Conservation (phyloP, 2,797 vertebrate species). For the Hippocampus kuda region DNA sequence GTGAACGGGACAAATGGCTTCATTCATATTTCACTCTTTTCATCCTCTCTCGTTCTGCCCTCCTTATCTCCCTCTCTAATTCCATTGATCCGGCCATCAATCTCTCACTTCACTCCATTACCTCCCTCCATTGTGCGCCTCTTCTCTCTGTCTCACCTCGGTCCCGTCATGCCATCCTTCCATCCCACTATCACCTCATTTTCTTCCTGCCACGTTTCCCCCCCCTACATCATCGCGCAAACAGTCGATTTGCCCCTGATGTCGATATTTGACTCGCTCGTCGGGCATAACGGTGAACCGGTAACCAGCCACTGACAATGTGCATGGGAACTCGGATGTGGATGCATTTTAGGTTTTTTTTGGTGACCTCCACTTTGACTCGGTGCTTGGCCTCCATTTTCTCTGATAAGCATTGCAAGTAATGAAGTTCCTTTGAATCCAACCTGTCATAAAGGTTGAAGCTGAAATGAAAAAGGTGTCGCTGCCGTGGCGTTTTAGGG, state of each 20-base stretch:
- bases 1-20: constrained; percentile 34
- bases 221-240: constrained; percentile 6
- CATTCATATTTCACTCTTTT: constrained; percentile 40
- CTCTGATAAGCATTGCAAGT: too few species aligned
- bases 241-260: constrained; percentile 5
- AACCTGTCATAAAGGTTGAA: too few species aligned
- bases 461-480: too few species aligned
- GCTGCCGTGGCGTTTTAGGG: too few species aligned
- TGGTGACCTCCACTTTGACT: too few species aligned
- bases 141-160: constrained; percentile 36
- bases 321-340: neutral
- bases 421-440: too few species aligned
- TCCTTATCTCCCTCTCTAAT: constrained; percentile 44
- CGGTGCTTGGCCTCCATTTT: too few species aligned
- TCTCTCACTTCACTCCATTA: constrained; percentile 55
- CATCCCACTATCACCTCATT: constrained; percentile 17
- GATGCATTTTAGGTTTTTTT: too few species aligned
- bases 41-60: constrained; percentile 19
- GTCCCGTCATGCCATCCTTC: constrained; percentile 24
- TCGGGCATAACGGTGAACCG: neutral
- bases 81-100: constrained; percentile 48
- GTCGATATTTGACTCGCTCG: neutral
- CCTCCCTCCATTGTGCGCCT: constrained; percentile 35
- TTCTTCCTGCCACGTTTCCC: constrained; percentile 10
- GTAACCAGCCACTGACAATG: neutral